Evolutionary conservation across 2,113 vertebrate species (phyloP).

Genomic region (Malaclemys terrapin): DNA sequence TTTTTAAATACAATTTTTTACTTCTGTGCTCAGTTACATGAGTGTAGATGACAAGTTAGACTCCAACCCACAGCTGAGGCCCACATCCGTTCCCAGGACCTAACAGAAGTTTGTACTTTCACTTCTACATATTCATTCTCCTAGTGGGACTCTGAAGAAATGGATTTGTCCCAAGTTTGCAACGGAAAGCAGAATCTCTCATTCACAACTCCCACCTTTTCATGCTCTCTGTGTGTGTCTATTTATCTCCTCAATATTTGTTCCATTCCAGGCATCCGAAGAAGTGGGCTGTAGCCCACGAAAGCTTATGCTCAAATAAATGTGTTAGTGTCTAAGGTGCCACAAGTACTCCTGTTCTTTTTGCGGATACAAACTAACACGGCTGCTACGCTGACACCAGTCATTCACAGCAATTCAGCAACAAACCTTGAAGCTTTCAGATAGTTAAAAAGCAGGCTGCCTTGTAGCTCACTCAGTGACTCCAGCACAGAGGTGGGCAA

Average conservation of each 20-base stretch:
- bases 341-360: no score
- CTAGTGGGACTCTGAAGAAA: neutral
- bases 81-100: neutral
- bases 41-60: rapidly evolving
- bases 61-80: neutral
- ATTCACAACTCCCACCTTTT: neutral
- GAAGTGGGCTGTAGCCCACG: no score
- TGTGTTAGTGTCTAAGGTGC: no score
- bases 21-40: neutral
- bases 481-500: no score
- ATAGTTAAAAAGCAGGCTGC: neutral
- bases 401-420: neutral
- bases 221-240: no score
- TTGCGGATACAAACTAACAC: no score
- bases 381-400: no score
- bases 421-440: neutral
- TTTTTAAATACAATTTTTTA: rapidly evolving
- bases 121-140: rapidly evolving
- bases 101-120: neutral
- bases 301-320: no score
- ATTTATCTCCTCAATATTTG: no score
- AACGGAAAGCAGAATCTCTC: neutral
- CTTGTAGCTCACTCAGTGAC: rapidly evolving
- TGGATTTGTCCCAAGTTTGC: neutral
- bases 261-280: no score